Base-by-base conservation (phyloP, 2,113 vertebrate species). In the Prietella phreatophila region DNA sequence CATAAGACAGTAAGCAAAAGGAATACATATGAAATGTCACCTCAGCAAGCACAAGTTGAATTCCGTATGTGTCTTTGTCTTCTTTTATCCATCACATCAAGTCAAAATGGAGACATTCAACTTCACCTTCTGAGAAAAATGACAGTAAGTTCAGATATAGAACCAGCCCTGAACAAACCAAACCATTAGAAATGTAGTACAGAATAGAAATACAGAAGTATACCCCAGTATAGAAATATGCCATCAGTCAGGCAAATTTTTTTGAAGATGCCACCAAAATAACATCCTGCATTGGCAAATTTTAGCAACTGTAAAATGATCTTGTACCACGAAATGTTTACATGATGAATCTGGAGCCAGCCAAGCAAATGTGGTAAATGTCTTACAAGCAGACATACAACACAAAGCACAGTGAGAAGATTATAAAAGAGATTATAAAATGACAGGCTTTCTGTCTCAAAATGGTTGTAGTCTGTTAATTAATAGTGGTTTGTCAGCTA, bases 1-100 rank as follows among this genome's bases (percentile, higher is more conserved):
- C 82, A 79, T 42, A 56, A 83, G 85, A 89, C 84, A n/a, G 13
- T 71, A 65, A 60, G 60, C 71, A 80, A 91, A 86, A 82, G 60
- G 73, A 27, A 20, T 76, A 56, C 63, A 67, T 42, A 61, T n/a
- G n/a, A n/a, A n/a, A n/a, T n/a, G n/a, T n/a, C n/a, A n/a, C n/a
- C n/a, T n/a, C n/a, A n/a, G n/a, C n/a, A n/a, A n/a, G n/a, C n/a
- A n/a, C n/a, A n/a, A n/a, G n/a, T n/a, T n/a, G n/a, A n/a, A n/a
- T n/a, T n/a, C n/a, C n/a, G n/a, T n/a, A n/a, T n/a, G 61, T 87
- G 87, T 80, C 87, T 83, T 63, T 85, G 79, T 85, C 67, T 82
- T 88, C 79, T 75, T 89, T 86, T 17, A 85, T 80, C 65, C 73
- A 69, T 61, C 73, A 65, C 65, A 61, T 67, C 71, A 80, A 87